Evolutionary conservation across 2,888 invertebrate species (phyloP).

Genomic region (Esperia sulphurella): DNA sequence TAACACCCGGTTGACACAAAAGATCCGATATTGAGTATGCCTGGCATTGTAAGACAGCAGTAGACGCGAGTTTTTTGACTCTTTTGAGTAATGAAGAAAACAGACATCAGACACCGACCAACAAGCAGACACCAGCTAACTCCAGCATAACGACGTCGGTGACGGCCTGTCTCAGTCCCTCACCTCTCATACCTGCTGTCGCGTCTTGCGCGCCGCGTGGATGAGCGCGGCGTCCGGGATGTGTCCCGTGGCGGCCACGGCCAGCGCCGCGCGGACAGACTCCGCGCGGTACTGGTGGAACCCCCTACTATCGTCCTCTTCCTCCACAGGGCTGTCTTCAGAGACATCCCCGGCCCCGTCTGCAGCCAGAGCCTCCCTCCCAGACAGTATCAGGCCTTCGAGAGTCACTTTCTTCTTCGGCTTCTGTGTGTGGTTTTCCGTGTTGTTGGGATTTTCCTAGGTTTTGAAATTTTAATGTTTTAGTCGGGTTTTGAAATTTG

Average conservation of each 20-base stretch:
- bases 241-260: constrained; percentile 85
- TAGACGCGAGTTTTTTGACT: too few species aligned
- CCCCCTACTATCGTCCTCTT: constrained; percentile 59
- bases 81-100: too few species aligned
- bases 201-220: constrained; percentile 96
- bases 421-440: constrained; percentile 29
- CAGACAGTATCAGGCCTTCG: constrained; percentile 84
- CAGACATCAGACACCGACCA: neutral
- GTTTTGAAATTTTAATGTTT: constrained; percentile 14
- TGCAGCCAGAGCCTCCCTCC: constrained; percentile 90
- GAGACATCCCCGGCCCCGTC: constrained; percentile 83
- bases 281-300: constrained; percentile 79
- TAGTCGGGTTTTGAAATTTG: neutral
- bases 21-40: too few species aligned
- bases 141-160: neutral
- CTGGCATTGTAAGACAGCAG: too few species aligned
- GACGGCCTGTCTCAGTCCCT: constrained; percentile 80
- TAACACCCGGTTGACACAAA: too few species aligned
- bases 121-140: neutral
- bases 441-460: constrained; percentile 39
- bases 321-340: constrained; percentile 75
- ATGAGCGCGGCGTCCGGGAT: constrained; percentile 99
- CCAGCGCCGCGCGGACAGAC: constrained; percentile 87
- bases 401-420: constrained; percentile 66
- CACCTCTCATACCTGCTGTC: constrained; percentile 90